Percentiles rank a stretch among this genome's conserved stretches.
These are phyloP conservation scores for Triops longicaudatus DNA, from an alignment of 1,140 invertebrate genomes.

Conservation along the genomic window DNA sequence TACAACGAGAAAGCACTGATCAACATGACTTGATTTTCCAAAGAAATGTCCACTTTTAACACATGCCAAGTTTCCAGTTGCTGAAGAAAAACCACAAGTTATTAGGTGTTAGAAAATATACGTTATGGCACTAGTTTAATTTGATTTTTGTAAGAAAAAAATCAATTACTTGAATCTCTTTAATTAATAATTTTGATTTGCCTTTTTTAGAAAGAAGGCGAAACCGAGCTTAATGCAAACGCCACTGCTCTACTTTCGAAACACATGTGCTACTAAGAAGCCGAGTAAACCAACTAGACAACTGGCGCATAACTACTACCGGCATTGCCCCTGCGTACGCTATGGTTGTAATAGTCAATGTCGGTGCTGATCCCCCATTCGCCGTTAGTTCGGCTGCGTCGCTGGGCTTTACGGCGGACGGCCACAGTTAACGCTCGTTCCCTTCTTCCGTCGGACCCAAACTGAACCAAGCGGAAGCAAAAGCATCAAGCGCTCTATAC, in stretches of 20 bases:
- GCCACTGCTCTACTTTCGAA: background rate
- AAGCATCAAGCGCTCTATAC: background rate
- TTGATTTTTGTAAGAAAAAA: too few relatives aligned
- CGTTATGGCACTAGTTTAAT: too few relatives aligned
- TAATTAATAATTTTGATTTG: background rate
- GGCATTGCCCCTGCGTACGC: conserved; percentile 1
- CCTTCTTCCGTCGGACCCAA: background rate
- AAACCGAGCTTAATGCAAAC: background rate
- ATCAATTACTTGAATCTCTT: background rate
- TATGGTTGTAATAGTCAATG: conserved; percentile 8
- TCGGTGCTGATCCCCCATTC: background rate
- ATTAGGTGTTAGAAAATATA: background rate
- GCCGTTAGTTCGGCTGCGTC: background rate
- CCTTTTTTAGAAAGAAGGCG: background rate
- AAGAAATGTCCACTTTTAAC: background rate
- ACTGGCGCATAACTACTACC: background rate
- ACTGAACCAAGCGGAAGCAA: conserved; percentile 1
- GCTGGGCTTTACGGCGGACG: background rate
- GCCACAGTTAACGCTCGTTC: background rate
- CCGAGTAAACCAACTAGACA: background rate
- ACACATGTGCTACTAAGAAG: background rate
- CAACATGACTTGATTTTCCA: background rate
- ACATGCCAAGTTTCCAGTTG: background rate
- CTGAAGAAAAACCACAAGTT: background rate
- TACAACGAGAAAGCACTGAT: background rate